phyloP scores from a whole-genome alignment of 2,113 vertebrate genomes.

The Sinosuthora webbiana region DNA sequence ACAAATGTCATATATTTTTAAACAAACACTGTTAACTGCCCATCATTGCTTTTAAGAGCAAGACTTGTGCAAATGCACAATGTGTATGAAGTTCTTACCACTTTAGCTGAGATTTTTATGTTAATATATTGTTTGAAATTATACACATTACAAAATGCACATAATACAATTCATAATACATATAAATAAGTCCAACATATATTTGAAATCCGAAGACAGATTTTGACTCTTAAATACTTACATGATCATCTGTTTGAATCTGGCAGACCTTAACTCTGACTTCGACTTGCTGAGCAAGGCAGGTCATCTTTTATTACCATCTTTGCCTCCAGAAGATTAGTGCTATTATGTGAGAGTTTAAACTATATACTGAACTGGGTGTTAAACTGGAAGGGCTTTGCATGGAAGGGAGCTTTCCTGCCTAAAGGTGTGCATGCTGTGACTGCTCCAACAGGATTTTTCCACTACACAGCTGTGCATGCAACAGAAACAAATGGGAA shows the following conservation, averaged over 20 bases:
- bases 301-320: not conserved
- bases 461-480: not conserved
- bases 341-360: not conserved
- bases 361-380: not conserved
- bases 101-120: constrained; percentile 26
- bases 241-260: not conserved
- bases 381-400: not conserved
- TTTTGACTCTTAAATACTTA: not conserved
- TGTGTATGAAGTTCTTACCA: not conserved
- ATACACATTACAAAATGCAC: not conserved
- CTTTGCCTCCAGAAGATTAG: not conserved
- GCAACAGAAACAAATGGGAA: not conserved
- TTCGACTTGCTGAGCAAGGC: not conserved
- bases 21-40: not conserved
- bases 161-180: not conserved
- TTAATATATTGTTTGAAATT: not conserved
- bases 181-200: not conserved
- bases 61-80: not conserved
- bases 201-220: not conserved
- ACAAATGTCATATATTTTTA: not conserved
- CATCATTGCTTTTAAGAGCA: not conserved
- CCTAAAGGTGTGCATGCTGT: not conserved
- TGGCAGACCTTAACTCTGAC: not conserved
- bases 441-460: not conserved
- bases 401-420: not conserved